A percentile compares a stretch with the other conserved stretches of the same genome.
Conservation (phyloP, 2,113 vertebrate species). For the Brachypodius melanocephalos region DNA sequence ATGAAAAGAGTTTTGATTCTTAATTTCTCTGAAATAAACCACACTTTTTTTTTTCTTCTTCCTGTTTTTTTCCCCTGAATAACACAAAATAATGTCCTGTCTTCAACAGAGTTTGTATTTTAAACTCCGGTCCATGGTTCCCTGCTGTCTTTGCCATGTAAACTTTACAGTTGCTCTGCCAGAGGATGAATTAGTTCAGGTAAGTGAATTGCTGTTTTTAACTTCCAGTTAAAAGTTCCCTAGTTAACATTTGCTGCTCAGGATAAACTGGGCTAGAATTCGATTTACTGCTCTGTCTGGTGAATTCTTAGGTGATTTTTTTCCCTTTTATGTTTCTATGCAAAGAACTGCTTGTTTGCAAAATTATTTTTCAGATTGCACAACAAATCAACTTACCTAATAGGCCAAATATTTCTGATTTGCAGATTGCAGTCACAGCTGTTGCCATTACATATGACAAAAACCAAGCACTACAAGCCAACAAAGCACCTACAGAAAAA, state of each 20-base stretch:
- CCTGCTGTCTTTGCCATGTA: constrained; percentile 95
- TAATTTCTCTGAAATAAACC: not conserved
- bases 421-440: constrained; percentile 92
- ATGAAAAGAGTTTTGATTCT: not conserved
- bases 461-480: constrained; percentile 83
- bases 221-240: not conserved
- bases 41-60: not conserved
- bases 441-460: constrained; percentile 96
- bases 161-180: constrained; percentile 96
- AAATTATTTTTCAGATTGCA: not conserved
- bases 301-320: not conserved
- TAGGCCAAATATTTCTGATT: not conserved
- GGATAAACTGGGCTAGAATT: not conserved
- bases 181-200: constrained; percentile 97
- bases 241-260: not conserved
- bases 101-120: constrained; percentile 91
- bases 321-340: not conserved
- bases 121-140: constrained; percentile 94
- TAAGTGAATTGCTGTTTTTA: constrained; percentile 30
- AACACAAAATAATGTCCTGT: not conserved
- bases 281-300: not conserved
- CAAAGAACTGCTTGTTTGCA: not conserved
- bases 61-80: too few relatives aligned
- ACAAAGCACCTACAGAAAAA: constrained; percentile 77
- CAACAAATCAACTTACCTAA: not conserved